phyloP scores from a whole-genome alignment of 2,797 vertebrate genomes.

The Simalia tracyae region DNA sequence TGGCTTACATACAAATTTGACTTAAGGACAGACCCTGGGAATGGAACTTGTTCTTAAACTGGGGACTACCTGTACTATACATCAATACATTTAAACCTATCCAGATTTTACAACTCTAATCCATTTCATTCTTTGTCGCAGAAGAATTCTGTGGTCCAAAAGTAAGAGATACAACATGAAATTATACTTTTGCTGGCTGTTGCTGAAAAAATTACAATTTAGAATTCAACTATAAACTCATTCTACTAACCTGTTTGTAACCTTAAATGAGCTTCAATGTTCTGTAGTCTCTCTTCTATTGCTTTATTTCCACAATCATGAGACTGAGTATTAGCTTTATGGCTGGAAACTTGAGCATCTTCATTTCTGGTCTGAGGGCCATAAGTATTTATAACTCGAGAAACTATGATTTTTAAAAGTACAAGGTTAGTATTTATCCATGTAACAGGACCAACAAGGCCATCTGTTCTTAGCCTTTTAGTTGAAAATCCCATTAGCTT shows the following conservation, averaged over 20 bases:
- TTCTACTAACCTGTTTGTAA: conserved; percentile 82
- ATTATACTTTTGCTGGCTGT: background rate
- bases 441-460: background rate
- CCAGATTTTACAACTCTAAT: background rate
- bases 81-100: background rate
- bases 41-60: too few relatives aligned
- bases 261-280: conserved; percentile 91
- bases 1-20: too few relatives aligned
- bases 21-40: too few relatives aligned
- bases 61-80: background rate
- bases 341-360: conserved; percentile 72
- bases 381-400: conserved; percentile 93
- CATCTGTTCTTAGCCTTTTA: background rate
- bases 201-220: background rate
- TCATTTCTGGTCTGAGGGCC: conserved; percentile 89
- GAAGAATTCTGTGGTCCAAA: background rate
- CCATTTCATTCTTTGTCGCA: background rate
- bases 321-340: conserved; percentile 68
- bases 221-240: background rate
- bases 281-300: conserved; percentile 91
- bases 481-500: background rate
- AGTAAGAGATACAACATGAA: background rate
- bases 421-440: conserved; percentile 12
- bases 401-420: conserved; percentile 77
- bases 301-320: conserved; percentile 88